Conservation (phyloP, 2,888 invertebrate species). For the Penaeus monodon region DNA sequence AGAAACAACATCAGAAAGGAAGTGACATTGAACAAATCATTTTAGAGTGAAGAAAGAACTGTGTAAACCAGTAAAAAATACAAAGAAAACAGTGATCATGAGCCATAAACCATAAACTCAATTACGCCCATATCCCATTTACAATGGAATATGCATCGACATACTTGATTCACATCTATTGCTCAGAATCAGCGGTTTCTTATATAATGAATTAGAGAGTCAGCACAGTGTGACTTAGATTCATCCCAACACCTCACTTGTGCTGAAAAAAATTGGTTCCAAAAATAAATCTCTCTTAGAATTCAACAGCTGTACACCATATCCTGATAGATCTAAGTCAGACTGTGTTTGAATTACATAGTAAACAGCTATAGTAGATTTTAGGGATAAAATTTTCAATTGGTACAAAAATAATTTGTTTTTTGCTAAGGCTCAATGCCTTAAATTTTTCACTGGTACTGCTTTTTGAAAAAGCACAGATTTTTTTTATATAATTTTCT, state of each 20-base stretch:
- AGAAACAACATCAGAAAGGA: conserved; percentile 29
- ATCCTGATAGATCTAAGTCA: conserved; percentile 56
- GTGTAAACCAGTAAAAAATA: conserved; percentile 14
- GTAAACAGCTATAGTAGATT: conserved; percentile 40
- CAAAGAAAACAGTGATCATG: conserved; percentile 7
- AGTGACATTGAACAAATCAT: conserved; percentile 37
- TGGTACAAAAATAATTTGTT: conserved; percentile 59
- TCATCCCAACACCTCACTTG: conserved; percentile 53
- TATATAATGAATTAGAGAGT: conserved; percentile 13
- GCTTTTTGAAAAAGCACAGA: conserved; percentile 38
- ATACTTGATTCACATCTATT: not conserved
- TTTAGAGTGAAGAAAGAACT: conserved; percentile 27
- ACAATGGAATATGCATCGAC: not conserved
- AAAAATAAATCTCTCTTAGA: conserved; percentile 61
- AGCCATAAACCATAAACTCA: conserved; percentile 7
- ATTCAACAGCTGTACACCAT: conserved; percentile 58
- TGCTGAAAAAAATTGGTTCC: conserved; percentile 58
- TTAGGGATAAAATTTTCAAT: conserved; percentile 51
- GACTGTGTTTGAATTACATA: conserved; percentile 45
- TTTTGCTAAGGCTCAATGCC: conserved; percentile 54
- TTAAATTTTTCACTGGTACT: conserved; percentile 50
- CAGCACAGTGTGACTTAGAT: conserved; percentile 50
- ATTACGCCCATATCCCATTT: not conserved
- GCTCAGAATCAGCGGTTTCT: not conserved
- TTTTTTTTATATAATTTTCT: conserved; percentile 16